phyloP scores from a whole-genome alignment of 2,888 invertebrate species.

The Drosophila sordidula region DNA sequence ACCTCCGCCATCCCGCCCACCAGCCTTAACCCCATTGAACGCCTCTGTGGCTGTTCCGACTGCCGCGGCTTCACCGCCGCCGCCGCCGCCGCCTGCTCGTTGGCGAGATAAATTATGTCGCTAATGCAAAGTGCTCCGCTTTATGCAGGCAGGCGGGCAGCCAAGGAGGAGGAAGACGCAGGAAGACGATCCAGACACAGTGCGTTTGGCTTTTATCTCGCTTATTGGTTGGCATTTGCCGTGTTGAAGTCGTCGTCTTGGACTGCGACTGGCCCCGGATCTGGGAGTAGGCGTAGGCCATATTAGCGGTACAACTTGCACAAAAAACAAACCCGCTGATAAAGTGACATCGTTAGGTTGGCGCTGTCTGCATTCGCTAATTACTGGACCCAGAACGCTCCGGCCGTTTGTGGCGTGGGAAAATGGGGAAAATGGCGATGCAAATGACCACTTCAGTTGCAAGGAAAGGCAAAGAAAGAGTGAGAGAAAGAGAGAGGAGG shows the following conservation, averaged over 20 bases:
- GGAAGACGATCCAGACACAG: slow-evolving; percentile 68
- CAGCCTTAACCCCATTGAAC: slow-evolving; percentile 9
- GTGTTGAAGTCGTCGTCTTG: slow-evolving; percentile 52
- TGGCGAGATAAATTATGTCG: slow-evolving; percentile 85
- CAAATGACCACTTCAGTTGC: slow-evolving; percentile 43
- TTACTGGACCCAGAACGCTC: slow-evolving; percentile 56
- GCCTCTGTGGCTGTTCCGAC: slow-evolving; percentile 21
- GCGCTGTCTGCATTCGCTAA: slow-evolving; percentile 79
- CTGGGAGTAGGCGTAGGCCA: slow-evolving; percentile 84
- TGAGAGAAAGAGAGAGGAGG: neutral
- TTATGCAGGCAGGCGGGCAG: slow-evolving; percentile 64
- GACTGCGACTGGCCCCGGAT: slow-evolving; percentile 40
- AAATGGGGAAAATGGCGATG: slow-evolving; percentile 57
- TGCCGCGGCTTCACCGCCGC: slow-evolving; percentile 20
- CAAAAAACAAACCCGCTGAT: slow-evolving; percentile 74
- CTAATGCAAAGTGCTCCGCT: slow-evolving; percentile 85
- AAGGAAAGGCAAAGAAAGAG: slow-evolving; percentile 7
- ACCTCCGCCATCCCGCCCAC: slow-evolving; percentile 11
- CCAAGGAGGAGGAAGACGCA: slow-evolving; percentile 8
- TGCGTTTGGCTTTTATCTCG: slow-evolving; percentile 75
- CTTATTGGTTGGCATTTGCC: slow-evolving; percentile 66
- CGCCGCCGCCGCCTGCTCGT: slow-evolving; percentile 60
- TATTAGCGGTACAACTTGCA: slow-evolving; percentile 85
- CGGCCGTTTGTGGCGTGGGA: slow-evolving; percentile 68
- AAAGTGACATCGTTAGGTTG: slow-evolving; percentile 81